Base-by-base conservation (phyloP, 53 echinoderm and acorn worm species). In the Hippasteria phrygiana region DNA sequence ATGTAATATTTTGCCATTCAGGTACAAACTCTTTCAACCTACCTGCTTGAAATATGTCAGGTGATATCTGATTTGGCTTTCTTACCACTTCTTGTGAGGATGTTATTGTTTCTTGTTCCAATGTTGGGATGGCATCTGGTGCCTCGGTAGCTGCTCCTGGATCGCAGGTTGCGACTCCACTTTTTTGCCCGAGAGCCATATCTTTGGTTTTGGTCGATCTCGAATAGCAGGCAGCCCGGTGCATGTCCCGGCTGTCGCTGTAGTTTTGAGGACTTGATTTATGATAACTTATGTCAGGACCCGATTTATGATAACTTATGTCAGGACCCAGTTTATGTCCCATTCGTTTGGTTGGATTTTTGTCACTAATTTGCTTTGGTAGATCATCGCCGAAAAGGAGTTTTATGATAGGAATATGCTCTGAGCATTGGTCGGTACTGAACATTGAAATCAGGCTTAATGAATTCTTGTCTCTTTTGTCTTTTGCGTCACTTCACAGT, bases 281-380 rank as follows among this genome's bases (percentile, higher is more conserved):
- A n/a, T n/a, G n/a, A n/a, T n/a, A n/a, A n/a, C n/a, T n/a, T n/a
- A n/a, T n/a, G n/a, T n/a, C n/a, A n/a, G n/a, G n/a, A n/a, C n/a
- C n/a, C n/a, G n/a, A n/a, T n/a, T n/a, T n/a, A 3, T 26, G n/a
- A n/a, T n/a, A n/a, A n/a, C n/a, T 12, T 13, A 1, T 32, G 14
- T 66, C 66, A 34, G 66, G 66, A 22, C 16, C n/a, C 43, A 72
- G n/a, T 72, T 72, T 72, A 0, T 88, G 74, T 45, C 45, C 74
- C 46, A 45, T 1, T 2, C 74, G 28, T 43, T 74, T 74, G 6
- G 79, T 54, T 3, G 79, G 38, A 38, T 78, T 78, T 0, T 55
- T 78, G 39, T 78, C 79, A 55, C 79, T 78, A n/a, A 78, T 35
- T 54, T 78, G 79, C 59, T 78, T 78, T 0, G 79, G 56, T 35